Evolutionary conservation across 2,797 vertebrate species (phyloP).

Genomic region (Gymnothorax reevesii): DNA sequence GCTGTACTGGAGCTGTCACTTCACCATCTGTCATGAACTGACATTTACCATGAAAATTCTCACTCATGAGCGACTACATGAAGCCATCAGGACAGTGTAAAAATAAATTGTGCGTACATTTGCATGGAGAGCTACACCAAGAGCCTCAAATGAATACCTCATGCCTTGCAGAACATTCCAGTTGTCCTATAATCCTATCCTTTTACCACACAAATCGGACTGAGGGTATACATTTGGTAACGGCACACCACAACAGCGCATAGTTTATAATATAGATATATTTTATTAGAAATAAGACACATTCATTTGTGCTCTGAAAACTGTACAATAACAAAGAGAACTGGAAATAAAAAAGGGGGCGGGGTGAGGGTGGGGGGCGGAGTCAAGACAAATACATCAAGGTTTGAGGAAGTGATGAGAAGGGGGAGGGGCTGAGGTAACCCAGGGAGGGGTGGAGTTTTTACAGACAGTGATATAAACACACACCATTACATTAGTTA

Average conservation of each 20-base stretch:
- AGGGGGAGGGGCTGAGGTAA: constrained; percentile 23
- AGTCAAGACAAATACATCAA: constrained; percentile 70
- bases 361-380: constrained; percentile 28
- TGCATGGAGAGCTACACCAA: background rate
- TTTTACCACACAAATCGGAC: background rate
- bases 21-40: background rate
- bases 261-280: constrained; percentile 75
- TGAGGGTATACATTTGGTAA: background rate
- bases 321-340: constrained; percentile 86
- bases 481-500: constrained; percentile 78
- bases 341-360: constrained; percentile 72
- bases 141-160: background rate
- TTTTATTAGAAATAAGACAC: constrained; percentile 97
- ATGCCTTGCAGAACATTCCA: background rate
- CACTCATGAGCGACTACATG: background rate
- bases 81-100: background rate
- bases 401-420: constrained; percentile 42
- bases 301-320: constrained; percentile 98
- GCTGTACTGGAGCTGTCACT: constrained; percentile 3
- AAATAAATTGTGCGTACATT: constrained; percentile 8
- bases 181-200: background rate
- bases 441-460: constrained; percentile 46
- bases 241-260: constrained; percentile 30
- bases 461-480: constrained; percentile 76
- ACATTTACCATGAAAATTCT: background rate